Evolutionary conservation across 1,140 invertebrate species (phyloP), one percentile per base, ranked within the genome.

Genomic region (Panonychus citri): DNA sequence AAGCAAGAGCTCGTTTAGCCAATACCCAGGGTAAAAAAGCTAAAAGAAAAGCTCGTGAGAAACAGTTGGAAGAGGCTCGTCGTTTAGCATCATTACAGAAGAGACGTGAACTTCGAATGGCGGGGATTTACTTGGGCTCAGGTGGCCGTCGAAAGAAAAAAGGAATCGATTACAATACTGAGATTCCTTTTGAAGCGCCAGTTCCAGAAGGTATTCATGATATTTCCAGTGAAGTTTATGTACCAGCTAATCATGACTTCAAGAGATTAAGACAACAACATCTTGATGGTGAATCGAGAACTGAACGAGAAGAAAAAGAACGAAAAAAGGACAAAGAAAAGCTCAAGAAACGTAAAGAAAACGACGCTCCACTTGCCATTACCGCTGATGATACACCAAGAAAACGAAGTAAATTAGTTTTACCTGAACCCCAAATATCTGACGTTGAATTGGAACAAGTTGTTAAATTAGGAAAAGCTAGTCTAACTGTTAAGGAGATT

Each of bases 11-110:
- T 49, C 79, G 95, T 66, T 73, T 99, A 25, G 95, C 95, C 1
- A 99, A 99, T 69, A 99, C 95, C 2, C 94, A 99, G 68, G 95
- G 95, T 28, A 98, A 99, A 69, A 98, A 98, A 67, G 94, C 94
- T 0, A 99, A 99, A 67, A 75, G 95, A 30, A 99, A 99, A 73
- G 95, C 94, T 0, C 75, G 94, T 54, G 95, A 99, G 70, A 97
- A 97, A 66, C 95, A 99, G 69, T 71, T 99, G 53, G 93, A 97
- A 70, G 94, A 98, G 73, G 95, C 95, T 1, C 76, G 94, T 49
- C 74, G 95, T 49, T 73, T 99, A 26, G 94, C 95, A 30, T 85
- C 93, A 1, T 68, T 99, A 46, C 95, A 98, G 67, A 99, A 99
- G 69, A 75, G 91, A 17, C 73, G 95, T 54, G 94, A 99, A 71